Base-by-base conservation (phyloP, 1,140 invertebrate species). In the Drosophila kurseongensis region DNA sequence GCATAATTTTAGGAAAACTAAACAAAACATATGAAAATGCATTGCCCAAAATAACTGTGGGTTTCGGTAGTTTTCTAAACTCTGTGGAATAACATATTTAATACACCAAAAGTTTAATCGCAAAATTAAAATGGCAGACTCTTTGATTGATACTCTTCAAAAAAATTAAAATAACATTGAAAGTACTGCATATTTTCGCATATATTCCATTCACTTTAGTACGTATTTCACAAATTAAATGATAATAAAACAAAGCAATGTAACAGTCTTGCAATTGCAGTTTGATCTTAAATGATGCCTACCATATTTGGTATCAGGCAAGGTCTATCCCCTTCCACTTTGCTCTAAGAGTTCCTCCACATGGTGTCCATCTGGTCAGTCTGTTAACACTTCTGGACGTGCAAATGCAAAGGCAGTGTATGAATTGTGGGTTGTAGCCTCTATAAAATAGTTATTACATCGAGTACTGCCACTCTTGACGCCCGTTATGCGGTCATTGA, bases 401-500 rank as follows among this genome's bases (percentile, higher is more conserved):
- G 44, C 29, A 32, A 32, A 1, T 40, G 36, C 44, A 23, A 29
- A 29, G 45, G 45, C 32, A 52, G 32, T 52, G 41, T 29, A 56
- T 29, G 14, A 58, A 48, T 63, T 59, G 32, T 44, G 23, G 52
- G 59, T 50, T 69, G 36, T 65, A 40, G 36, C 35, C 9, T 27
- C 29, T 45, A 42, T 36, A 52, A 51, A 36, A 51, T 36, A 52
- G 41, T 47, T 61, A 69, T 78, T 75, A 44, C 58, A 57, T 38
- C 40, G 41, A 78, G 44, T 38, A 51, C 48, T 18, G 56, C 27
- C 10, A 44, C 32, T 73, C 56, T 74, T 47, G 51, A 44, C 18
- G 68, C 51, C 59, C 47, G 67, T 61, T 78, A 79, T 60, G 67
- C 50, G 55, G 47, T 54, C 71, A 80, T 54, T 80, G 58, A 69